Base-by-base conservation (phyloP, 2,797 vertebrate genomes). In the Hyperoplus immaculatus region DNA sequence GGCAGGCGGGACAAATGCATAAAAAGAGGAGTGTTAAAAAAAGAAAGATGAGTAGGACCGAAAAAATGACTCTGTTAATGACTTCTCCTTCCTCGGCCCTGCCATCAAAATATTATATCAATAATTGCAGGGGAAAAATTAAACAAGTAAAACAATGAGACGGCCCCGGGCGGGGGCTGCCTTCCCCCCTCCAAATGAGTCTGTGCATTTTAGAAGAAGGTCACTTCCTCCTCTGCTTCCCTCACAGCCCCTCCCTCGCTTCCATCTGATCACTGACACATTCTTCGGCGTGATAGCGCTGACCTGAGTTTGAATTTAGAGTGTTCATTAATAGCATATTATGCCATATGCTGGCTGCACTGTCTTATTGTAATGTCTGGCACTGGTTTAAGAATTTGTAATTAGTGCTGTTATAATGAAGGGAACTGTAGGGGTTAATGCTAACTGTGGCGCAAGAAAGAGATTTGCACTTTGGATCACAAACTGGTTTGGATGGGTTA, bases 281-380 rank as follows among this genome's bases (percentile, higher is more conserved):
- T 95, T 96, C 95, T 94, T 94, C 43, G 95, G 96, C 96, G 96
- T 96, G 96, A 97, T 89, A 96, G 96, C 97, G 96, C 97, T 98
- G 97, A 99, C 97, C 98, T 96, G 96, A 96, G 97, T 98, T 98
- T 99, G 98, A 99, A 99, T 99, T 99, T 99, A 99, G 98, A 99
- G 97, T 98, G 97, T 99, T 99, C 98, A 99, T 99, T 99, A 99
- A 99, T 99, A 99, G 96, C 97, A 98, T 98, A 99, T 99, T 98
- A 99, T 97, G 96, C 98, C 97, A 99, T 98, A 98, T 99, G 97
- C 97, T 98, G 95, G 84, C 94, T 95, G 95, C 97, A 97, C 97
- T 96, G 96, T 97, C 96, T 97, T 96, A 96, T 96, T 97, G 96
- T 96, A 96, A 97, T 97, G 96, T 96, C 96, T 94, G 96, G 95